Base-by-base conservation (phyloP, 2,888 invertebrate genomes). In the Sphaeridia pumilis region DNA sequence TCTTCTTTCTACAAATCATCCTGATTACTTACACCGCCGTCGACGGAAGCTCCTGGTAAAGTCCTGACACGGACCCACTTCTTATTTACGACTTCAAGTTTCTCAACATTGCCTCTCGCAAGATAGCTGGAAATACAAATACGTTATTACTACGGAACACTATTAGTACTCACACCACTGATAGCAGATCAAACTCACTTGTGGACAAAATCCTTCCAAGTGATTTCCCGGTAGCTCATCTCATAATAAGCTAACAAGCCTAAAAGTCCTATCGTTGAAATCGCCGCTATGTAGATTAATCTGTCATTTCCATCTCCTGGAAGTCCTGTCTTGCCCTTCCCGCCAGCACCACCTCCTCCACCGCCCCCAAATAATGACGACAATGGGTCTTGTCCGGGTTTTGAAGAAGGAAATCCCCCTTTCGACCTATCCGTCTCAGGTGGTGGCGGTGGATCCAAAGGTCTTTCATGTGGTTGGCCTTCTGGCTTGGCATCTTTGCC, bases 21-120 rank as follows among this genome's bases (percentile, higher is more conserved):
- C n/a, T n/a, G n/a, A n/a, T n/a, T n/a, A n/a, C 75, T 72, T 72
- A 80, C 78, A 60, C 74, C 74, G 60, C 79, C 80, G 69, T 84
- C 85, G 34, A 80, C 76, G 49, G 78, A 77, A 66, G 80, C 79
- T n/a, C 87, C 89, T 14, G 85, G 79, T 55, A 78, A 72, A 49
- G 93, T 72, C 65, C 79, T 79, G 0, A 98, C 85, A 68, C 92
- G 76, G 1, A 95, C 97, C 94, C 94, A 97, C 73, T 94, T 92
- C 71, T 95, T 97, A 73, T 98, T 97, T 27, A 97, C 86, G 35
- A 95, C 94, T 77, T 97, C 95, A 59, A 98, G 74, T 74, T 88
- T 89, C 61, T 94, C 93, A 0, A 97, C 92, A n/a, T 81, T 71
- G 45, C 89, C 87, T 70, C 84, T 83, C 49, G 80, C 79, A 55